Evolutionary conservation across 92 coral and sea anemone species (phyloP), one percentile per base, ranked within the genome.

Genomic region (Palythoa heliodiscus): DNA sequence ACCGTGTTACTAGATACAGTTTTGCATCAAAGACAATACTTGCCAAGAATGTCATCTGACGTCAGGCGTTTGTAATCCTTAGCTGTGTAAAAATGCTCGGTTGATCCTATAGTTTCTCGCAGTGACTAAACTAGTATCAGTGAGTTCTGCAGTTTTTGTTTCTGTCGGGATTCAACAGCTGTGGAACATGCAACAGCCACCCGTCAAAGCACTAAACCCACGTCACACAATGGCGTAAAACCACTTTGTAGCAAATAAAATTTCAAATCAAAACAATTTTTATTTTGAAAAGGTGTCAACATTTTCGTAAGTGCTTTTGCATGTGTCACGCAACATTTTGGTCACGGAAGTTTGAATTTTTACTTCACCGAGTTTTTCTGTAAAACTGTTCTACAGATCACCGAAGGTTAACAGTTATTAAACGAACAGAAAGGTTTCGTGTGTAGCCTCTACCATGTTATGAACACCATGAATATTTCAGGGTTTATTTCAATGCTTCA

Each of bases 401-500:
- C 4, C 3, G 50, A 43, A 43, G 50, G 9, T 43, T 43, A 43
- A 43, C 4, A 43, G 50, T 43, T 43, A 43, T 3, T 43, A 43
- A 43, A 43, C 9, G 50, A 43, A 43, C 50, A 5, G 9, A 43
- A 43, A 43, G 7, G 6, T 43, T 43, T 43, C 50, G 50, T 43
- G 50, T 8, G 9, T 5, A 43, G 0, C 9, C 4, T 43, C 50
- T 43, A 43, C 9, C 50, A 43, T 77, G 17, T 50, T 57, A 24
- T 57, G 82, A 76, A 76, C 48, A 54, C 68, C 12, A 76, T 76
- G 81, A 77, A 77, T 77, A 77, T 77, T 77, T 77, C 48, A 77
- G 82, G 58, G 67, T 77, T 37, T 76, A 48, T 29, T 76, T 76
- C 82, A 76, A 43, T 43, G 9, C 50, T 8, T 43, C 50, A 43